Evolutionary conservation across 1,140 invertebrate species (phyloP).

Genomic region (Ctenoplectra terminalis): DNA sequence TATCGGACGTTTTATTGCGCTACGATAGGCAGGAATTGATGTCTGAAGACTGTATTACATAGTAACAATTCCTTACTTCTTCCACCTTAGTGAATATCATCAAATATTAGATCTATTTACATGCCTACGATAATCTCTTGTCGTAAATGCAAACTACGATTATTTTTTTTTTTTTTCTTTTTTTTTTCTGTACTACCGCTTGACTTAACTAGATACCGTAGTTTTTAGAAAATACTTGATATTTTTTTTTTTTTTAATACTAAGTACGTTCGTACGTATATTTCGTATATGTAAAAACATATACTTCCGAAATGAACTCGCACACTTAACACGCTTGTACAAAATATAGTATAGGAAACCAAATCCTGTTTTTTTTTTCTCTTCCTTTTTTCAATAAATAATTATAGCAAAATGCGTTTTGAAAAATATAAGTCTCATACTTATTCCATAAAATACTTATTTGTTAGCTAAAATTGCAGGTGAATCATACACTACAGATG

Average conservation of each 20-base stretch:
- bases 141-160: slow-evolving; percentile 17
- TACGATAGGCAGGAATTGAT: slow-evolving; percentile 52
- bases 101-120: slow-evolving; percentile 50
- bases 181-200: background rate
- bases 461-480: slow-evolving; percentile 31
- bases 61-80: slow-evolving; percentile 39
- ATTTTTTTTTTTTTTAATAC: background rate
- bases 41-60: slow-evolving; percentile 8
- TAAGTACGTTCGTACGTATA: background rate
- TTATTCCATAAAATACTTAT: slow-evolving; percentile 26
- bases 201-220: background rate
- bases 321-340: slow-evolving; percentile 11
- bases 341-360: slow-evolving; percentile 24
- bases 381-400: slow-evolving; percentile 40
- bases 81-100: slow-evolving; percentile 10
- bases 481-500: slow-evolving; percentile 5
- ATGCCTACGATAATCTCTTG: slow-evolving; percentile 27
- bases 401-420: background rate
- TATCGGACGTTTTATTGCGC: slow-evolving; percentile 35
- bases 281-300: background rate
- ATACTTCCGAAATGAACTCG: slow-evolving; percentile 15
- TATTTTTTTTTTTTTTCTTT: no score
- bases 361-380: background rate
- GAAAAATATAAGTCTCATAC: slow-evolving; percentile 23
- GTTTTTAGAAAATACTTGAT: slow-evolving; percentile 19